phyloP scores from a whole-genome alignment of 2,113 vertebrate species.

The Brevimyrus niger region DNA sequence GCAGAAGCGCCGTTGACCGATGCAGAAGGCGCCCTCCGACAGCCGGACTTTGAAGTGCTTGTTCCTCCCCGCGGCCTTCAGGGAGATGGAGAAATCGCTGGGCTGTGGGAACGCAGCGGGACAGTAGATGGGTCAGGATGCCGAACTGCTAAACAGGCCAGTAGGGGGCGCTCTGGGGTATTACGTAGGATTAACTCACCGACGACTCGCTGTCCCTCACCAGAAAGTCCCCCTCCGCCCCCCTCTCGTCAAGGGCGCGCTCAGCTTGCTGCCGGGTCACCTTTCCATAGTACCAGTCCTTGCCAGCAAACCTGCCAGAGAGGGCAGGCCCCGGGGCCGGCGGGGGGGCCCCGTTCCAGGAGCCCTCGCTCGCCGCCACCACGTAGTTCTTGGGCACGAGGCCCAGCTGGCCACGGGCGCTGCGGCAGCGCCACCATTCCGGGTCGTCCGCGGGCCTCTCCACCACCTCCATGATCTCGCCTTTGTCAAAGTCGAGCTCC shows the following conservation, averaged over 20 bases:
- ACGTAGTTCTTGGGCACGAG: slow-evolving; percentile 99
- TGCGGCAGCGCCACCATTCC: slow-evolving; percentile 97
- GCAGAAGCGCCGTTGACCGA: slow-evolving; percentile 89
- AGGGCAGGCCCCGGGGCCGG: slow-evolving; percentile 59
- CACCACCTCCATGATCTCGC: slow-evolving; percentile 95
- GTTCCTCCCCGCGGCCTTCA: slow-evolving; percentile 91
- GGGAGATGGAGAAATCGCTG: slow-evolving; percentile 94
- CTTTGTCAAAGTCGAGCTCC: slow-evolving; percentile 98
- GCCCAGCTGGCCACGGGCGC: slow-evolving; percentile 81
- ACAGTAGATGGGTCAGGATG: not conserved
- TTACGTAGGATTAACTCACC: slow-evolving; percentile 66
- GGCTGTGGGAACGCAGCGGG: slow-evolving; percentile 62
- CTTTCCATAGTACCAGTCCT: slow-evolving; percentile 94
- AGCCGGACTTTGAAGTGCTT: slow-evolving; percentile 99
- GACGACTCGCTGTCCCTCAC: slow-evolving; percentile 97
- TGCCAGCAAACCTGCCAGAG: slow-evolving; percentile 81
- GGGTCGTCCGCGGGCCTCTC: slow-evolving; percentile 97
- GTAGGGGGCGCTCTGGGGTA: not conserved
- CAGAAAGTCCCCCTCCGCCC: slow-evolving; percentile 91
- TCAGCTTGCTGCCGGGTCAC: slow-evolving; percentile 91
- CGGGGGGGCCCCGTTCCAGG: slow-evolving; percentile 48
- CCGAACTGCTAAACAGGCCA: not conserved
- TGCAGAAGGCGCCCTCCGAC: slow-evolving; percentile 82
- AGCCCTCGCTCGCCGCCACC: slow-evolving; percentile 74
- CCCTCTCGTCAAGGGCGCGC: slow-evolving; percentile 81